Percentiles rank a stretch among this genome's conserved stretches.
Evolutionary conservation across 2,113 vertebrate genomes (phyloP).

Genomic region (Tragelaphus scriptus): DNA sequence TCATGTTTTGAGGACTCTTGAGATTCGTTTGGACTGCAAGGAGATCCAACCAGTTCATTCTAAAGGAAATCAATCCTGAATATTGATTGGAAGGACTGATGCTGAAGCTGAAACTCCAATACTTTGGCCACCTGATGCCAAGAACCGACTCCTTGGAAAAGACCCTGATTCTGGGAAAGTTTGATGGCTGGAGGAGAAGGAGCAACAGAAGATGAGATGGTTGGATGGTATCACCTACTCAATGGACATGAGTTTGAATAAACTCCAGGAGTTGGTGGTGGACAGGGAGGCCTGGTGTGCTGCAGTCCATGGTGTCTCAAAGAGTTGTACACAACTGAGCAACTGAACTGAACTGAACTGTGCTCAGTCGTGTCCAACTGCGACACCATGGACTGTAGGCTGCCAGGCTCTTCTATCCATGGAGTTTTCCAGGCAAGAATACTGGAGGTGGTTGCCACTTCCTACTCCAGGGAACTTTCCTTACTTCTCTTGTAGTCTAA

Average conservation of each 20-base stretch:
- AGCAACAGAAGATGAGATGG: background rate
- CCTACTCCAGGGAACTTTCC: background rate
- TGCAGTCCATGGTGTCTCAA: background rate
- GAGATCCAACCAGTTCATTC: background rate
- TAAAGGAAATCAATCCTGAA: background rate
- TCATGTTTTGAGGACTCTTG: background rate
- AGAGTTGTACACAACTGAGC: background rate
- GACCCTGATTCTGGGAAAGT: background rate
- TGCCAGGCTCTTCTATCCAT: background rate
- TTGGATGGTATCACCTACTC: background rate
- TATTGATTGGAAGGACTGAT: background rate
- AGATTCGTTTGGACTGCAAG: background rate
- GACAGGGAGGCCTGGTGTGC: background rate
- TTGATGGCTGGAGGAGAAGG: background rate
- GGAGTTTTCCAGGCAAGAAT: background rate
- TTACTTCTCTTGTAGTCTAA: background rate
- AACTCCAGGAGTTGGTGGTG: background rate
- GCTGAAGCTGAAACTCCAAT: background rate
- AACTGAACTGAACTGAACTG: background rate
- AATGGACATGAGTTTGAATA: background rate
- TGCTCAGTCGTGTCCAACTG: background rate
- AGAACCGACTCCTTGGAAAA: background rate
- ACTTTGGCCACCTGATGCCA: background rate
- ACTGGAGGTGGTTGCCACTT: background rate
- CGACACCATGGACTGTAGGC: fast-evolving